Evolutionary conservation across 1,140 invertebrate genomes (phyloP), one percentile per base, ranked within the genome.

Genomic region (Drosophila pseudoobscura): DNA sequence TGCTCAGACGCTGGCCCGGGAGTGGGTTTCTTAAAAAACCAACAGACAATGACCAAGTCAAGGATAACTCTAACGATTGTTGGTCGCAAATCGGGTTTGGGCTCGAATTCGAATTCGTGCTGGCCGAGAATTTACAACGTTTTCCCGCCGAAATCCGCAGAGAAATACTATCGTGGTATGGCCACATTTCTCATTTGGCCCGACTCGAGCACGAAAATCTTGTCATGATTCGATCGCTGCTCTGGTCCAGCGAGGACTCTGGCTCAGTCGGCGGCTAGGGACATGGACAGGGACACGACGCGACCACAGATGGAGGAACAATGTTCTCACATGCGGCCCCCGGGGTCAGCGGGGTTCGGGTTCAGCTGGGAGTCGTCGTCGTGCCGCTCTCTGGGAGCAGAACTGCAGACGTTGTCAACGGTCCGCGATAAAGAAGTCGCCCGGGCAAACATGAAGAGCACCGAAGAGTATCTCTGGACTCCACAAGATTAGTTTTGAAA

Each of bases 171-270:
- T 84, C 79, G 83, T 84, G 88, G 75, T 69, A 66, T 75, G 53
- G 75, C 65, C 78, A 80, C 82, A 90, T 90, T 90, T 90, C 87
- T 90, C 88, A 90, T 90, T 80, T 69, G 75, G 44, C 75, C 80
- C 66, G 65, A 71, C 63, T 74, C 63, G 46, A 49, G 84, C 83
- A 87, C 83, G 83, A 87, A 87, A 87, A 82, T 80, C 75, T 90
- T 90, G 89, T 90, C 89, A 90, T 90, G 89, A 90, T 90, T 87
- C 83, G 83, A 87, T 87, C 83, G 75, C 41, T 51, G 26, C 31
- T 35, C 31, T 11, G 31, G 11, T 63, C 69, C 63, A 57, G 55
- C 74, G 79, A 83, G 79, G 79, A 83, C 20, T 20, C 50, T 15
- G 29, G 20, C n/a, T 7, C 26, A 39, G 50, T 39, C 35, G 11